These are phyloP conservation scores for Crocodylus rhombifer DNA, from an alignment of 2,797 vertebrate species.

Conservation along the genomic window DNA sequence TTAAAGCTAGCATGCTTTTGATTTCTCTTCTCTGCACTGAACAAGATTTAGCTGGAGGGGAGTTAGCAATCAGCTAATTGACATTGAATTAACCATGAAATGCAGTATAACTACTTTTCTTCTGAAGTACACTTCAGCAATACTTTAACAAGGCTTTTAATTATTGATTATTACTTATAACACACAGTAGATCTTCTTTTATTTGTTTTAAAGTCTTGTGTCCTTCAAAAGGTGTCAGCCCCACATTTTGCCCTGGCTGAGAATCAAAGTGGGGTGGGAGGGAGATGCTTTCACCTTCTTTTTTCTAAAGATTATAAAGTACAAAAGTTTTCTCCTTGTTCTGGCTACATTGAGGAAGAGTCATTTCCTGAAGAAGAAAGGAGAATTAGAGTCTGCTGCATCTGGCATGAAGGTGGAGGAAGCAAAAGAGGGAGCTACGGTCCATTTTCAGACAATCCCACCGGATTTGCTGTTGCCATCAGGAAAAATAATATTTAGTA, in stretches of 20 bases:
- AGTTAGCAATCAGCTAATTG: constrained; percentile 99
- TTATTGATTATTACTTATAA: constrained; percentile 87
- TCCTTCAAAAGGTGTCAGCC: constrained; percentile 77
- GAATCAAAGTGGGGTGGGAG: no score
- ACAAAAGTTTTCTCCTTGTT: neutral
- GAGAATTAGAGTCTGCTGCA: neutral
- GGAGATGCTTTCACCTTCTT: neutral
- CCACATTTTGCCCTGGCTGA: no score
- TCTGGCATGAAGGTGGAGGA: neutral
- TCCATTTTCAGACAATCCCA: neutral
- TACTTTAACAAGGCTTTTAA: constrained; percentile 86
- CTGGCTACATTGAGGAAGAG: neutral
- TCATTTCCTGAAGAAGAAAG: neutral
- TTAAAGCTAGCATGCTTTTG: constrained; percentile 95
- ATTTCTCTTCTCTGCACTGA: constrained; percentile 89
- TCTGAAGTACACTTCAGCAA: constrained; percentile 83
- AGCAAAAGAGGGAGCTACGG: neutral
- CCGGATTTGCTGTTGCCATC: neutral
- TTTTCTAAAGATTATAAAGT: neutral
- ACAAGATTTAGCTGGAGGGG: constrained; percentile 94
- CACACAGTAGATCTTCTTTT: constrained; percentile 77
- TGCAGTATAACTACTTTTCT: constrained; percentile 90
- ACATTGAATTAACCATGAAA: constrained; percentile 99
- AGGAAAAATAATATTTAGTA: neutral
- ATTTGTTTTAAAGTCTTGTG: constrained; percentile 78